Percentiles rank a stretch among this genome's conserved stretches.
These are phyloP conservation scores for Porites divaricata DNA, from an alignment of 92 coral and sea anemone species.

Conservation along the genomic window DNA sequence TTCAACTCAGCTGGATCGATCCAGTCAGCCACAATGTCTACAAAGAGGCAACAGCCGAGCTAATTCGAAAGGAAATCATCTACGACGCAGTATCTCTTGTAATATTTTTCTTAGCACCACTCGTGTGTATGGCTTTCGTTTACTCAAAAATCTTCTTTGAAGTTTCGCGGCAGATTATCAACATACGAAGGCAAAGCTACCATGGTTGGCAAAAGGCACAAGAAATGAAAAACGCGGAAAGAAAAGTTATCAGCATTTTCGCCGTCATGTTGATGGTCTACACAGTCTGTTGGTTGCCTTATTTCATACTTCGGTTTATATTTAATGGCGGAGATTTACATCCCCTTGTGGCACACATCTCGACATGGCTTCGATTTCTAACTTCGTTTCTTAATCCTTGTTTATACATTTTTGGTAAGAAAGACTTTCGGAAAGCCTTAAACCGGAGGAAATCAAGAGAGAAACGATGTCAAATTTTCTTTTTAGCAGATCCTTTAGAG, in stretches of 20 bases:
- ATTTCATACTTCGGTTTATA: slow-evolving; percentile 40
- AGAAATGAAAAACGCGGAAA: slow-evolving; percentile 15
- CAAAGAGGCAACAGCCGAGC: slow-evolving; percentile 16
- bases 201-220: slow-evolving; percentile 40
- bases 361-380: slow-evolving; percentile 55
- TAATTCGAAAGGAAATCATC: slow-evolving; percentile 36
- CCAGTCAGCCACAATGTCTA: slow-evolving; percentile 23
- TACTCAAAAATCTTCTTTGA: slow-evolving; percentile 34
- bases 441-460: not conserved
- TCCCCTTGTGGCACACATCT: slow-evolving; percentile 21
- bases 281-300: slow-evolving; percentile 57
- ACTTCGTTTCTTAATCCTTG: slow-evolving; percentile 76
- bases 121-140: slow-evolving; percentile 37
- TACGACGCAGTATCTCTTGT: slow-evolving; percentile 37
- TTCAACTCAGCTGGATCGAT: slow-evolving; percentile 55
- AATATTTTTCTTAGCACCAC: slow-evolving; percentile 33
- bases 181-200: slow-evolving; percentile 25
- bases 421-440: slow-evolving; percentile 69
- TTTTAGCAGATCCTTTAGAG: not conserved
- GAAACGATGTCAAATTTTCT: not conserved
- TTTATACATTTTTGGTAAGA: slow-evolving; percentile 74
- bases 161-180: slow-evolving; percentile 38
- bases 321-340: not conserved
- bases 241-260: slow-evolving; percentile 37
- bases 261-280: slow-evolving; percentile 43